Conservation (phyloP, 2,797 vertebrate genomes). For the Pseudochaenichthys georgianus region DNA sequence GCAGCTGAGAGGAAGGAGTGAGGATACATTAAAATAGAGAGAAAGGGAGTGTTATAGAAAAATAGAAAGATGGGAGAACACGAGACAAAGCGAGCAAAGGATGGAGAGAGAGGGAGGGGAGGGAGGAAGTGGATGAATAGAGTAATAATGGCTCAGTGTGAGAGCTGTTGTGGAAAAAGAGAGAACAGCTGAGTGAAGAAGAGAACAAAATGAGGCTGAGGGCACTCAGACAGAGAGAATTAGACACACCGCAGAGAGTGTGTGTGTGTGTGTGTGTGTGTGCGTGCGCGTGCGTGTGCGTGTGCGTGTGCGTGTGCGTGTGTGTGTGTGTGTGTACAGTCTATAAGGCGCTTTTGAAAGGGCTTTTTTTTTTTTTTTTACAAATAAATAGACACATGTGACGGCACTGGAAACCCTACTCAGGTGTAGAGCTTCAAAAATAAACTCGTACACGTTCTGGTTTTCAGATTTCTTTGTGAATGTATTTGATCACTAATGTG, state of each 20-base stretch:
- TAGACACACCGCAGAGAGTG: conserved; percentile 77
- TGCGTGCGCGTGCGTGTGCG: no score
- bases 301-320: no score
- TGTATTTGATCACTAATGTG: conserved; percentile 11
- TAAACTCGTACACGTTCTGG: background rate
- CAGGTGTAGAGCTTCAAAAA: conserved; percentile 20
- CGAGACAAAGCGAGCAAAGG: conserved; percentile 48
- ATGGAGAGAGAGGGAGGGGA: conserved; percentile 10
- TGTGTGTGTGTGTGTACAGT: conserved; percentile 19
- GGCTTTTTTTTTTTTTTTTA: conserved; percentile 35
- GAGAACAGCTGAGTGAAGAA: conserved; percentile 81
- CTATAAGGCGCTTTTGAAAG: background rate
- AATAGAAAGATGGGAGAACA: conserved; percentile 63
- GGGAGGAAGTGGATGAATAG: conserved; percentile 77
- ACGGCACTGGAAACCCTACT: conserved; percentile 20
- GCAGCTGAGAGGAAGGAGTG: conserved; percentile 23
- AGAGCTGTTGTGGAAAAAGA: conserved; percentile 78
- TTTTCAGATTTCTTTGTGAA: conserved; percentile 1
- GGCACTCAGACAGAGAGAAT: conserved; percentile 85
- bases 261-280: conserved; percentile 46
- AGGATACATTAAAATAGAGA: conserved; percentile 45
- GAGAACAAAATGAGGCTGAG: conserved; percentile 83
- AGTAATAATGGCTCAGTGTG: conserved; percentile 83
- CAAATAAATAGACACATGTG: conserved; percentile 41
- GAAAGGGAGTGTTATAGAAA: conserved; percentile 54